These are phyloP conservation scores for Colius striatus DNA, from an alignment of 2,113 vertebrate genomes.

Conservation along the genomic window DNA sequence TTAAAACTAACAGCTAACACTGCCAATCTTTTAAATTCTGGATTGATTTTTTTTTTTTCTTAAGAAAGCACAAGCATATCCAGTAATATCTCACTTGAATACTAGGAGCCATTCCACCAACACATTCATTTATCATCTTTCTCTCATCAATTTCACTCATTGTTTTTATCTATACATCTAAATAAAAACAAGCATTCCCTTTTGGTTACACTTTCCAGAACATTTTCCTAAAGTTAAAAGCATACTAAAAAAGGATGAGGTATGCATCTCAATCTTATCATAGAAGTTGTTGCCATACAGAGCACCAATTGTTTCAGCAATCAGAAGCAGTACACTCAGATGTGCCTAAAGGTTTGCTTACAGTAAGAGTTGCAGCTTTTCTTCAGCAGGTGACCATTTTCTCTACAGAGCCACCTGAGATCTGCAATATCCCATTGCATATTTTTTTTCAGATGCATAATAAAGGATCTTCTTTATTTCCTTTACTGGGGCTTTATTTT, in stretches of 20 bases:
- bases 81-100: background rate
- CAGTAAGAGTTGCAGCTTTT: background rate
- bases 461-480: background rate
- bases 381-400: background rate
- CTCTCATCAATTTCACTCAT: background rate
- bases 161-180: background rate
- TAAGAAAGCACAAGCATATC: background rate
- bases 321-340: background rate
- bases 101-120: background rate
- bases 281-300: background rate
- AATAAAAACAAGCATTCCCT: background rate
- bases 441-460: background rate
- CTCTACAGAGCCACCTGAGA: background rate
- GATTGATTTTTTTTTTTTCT: background rate
- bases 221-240: background rate
- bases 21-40: background rate
- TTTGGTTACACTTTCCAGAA: background rate
- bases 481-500: background rate
- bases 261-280: background rate
- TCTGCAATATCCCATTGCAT: background rate
- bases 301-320: background rate
- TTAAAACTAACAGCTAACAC: background rate
- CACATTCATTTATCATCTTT: background rate
- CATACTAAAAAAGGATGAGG: background rate
- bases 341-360: background rate